Evolutionary conservation across 2,888 invertebrate species (phyloP).

Genomic region (Thecocarcelia acutangulata): DNA sequence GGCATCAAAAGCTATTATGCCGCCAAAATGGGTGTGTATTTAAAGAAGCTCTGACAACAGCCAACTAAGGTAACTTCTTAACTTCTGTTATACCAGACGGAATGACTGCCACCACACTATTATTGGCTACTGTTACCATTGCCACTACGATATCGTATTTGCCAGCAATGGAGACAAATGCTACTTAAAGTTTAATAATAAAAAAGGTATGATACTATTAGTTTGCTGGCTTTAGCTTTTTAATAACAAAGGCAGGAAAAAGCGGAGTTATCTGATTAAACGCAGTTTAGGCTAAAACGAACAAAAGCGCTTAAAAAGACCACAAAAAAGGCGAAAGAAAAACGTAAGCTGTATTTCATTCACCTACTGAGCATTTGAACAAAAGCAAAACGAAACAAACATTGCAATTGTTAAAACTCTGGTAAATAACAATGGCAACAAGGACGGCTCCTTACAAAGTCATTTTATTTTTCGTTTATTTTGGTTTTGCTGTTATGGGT

Average conservation of each 20-base stretch:
- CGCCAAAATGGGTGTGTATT: constrained; percentile 68
- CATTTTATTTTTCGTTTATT: constrained; percentile 40
- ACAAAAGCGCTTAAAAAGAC: constrained; percentile 48
- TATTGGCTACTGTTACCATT: constrained; percentile 66
- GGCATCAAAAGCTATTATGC: constrained; percentile 66
- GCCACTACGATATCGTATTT: constrained; percentile 39
- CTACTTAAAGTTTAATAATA: constrained; percentile 55
- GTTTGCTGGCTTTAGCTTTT: constrained; percentile 25
- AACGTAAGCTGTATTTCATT: constrained; percentile 41
- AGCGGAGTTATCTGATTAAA: constrained; percentile 73
- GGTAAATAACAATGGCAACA: constrained; percentile 68
- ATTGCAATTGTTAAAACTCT: constrained; percentile 62
- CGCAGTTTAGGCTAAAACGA: constrained; percentile 70
- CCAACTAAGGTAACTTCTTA: constrained; percentile 64
- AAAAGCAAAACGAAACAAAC: constrained; percentile 33
- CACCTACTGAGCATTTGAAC: constrained; percentile 44
- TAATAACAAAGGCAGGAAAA: constrained; percentile 56
- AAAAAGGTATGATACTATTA: constrained; percentile 55
- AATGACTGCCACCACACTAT: constrained; percentile 67
- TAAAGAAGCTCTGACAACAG: constrained; percentile 65
- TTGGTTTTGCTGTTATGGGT: constrained; percentile 8
- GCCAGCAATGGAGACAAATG: constrained; percentile 64
- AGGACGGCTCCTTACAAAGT: constrained; percentile 68
- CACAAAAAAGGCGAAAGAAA: constrained; percentile 26
- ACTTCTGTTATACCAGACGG: constrained; percentile 66